phyloP scores from a whole-genome alignment of 1,140 invertebrate species.

The Elysia chlorotica region DNA sequence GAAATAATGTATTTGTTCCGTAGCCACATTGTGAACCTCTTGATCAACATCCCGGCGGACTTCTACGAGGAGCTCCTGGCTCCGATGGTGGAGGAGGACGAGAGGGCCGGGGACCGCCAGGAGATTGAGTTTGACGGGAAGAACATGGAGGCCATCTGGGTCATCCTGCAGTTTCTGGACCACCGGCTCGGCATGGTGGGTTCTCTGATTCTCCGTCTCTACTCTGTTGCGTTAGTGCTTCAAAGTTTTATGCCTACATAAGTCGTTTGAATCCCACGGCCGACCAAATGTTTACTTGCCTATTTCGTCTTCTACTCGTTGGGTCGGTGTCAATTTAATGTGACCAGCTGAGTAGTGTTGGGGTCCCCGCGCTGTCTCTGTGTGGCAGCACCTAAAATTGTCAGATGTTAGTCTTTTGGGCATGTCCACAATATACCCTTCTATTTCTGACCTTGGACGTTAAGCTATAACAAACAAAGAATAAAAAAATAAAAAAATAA shows the following conservation, averaged over 20 bases:
- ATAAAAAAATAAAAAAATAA: no score
- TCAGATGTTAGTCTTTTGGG: no score
- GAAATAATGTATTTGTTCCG: no score
- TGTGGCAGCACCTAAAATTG: no score
- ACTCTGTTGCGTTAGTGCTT: no score
- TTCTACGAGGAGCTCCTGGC: slow-evolving; percentile 68
- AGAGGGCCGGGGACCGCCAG: slow-evolving; percentile 55
- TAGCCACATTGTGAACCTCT: slow-evolving; percentile 69
- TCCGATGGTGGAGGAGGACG: slow-evolving; percentile 60
- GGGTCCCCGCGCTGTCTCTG: not conserved
- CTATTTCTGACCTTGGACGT: no score
- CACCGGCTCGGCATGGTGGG: slow-evolving; percentile 65
- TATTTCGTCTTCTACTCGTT: not conserved
- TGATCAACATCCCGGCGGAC: slow-evolving; percentile 66
- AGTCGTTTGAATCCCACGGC: not conserved
- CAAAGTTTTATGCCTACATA: not conserved
- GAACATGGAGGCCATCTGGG: slow-evolving; percentile 74
- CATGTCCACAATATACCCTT: no score
- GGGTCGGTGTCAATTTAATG: not conserved
- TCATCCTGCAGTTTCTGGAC: slow-evolving; percentile 72
- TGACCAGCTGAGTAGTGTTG: no score
- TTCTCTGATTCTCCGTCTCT: no score
- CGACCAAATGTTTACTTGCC: not conserved
- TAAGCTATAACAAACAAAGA: no score
- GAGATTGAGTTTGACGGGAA: slow-evolving; percentile 69